Evolutionary conservation across 2,888 invertebrate genomes (phyloP), one percentile per base, ranked within the genome.

Genomic region (Acrobasis repandana): DNA sequence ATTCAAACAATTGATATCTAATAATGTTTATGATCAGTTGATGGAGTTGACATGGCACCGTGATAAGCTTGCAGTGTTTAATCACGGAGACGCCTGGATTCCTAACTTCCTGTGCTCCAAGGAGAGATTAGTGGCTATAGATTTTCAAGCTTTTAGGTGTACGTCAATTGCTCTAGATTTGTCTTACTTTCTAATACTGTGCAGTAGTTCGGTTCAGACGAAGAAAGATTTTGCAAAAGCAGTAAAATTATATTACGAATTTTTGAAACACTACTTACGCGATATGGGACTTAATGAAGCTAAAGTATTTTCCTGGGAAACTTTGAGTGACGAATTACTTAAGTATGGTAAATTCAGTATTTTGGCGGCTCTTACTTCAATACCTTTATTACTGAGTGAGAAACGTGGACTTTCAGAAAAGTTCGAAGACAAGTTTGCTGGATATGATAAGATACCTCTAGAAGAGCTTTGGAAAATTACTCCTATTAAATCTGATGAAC

Each of bases 31-130:
- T 65, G 73, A 72, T 10, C 73, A 79, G 59, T 47, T 80, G 4
- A 73, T 79, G 9, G 60, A 71, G 10, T 63, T 80, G 43, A 62
- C 68, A 6, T 66, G 66, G 2, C 69, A 65, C 10, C 61, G 64
- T 10, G 74, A 77, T 14, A 67, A 76, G 15, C 64, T 78, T 50
- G 67, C 76, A 3, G 80, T 80, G 0, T 63, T 86, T 0, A 78
- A 76, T 57, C 85, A 86, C 43, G 86, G 85, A 2, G 86, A 87
- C 60, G 77, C 81, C 3, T 85, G 85, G 86, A 71, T 72, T 52
- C 68, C 76, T 0, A 86, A 86, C 57, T 86, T 86, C 58, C 64
- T 85, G n/a, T 70, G 65, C 61, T 77, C 75, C 0, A 68, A 73
- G 49, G 66, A 77, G 2, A 75, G 70, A 61, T 74, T 73, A 8